These are phyloP conservation scores for Reticulitermes speratus DNA, from an alignment of 1,140 invertebrate species.

Conservation along the genomic window DNA sequence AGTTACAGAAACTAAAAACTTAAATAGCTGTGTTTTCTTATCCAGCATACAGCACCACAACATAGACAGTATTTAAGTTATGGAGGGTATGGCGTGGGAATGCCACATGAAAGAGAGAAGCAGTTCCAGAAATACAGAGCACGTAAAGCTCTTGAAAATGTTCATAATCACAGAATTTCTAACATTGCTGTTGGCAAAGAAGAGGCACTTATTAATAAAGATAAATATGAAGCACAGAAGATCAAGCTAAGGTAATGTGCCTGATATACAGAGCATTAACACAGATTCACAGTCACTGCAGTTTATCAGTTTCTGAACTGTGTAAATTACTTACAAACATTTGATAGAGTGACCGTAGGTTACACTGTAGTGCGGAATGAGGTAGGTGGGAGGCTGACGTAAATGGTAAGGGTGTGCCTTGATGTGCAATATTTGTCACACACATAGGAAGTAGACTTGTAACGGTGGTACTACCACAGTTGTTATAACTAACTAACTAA, in stretches of 20 bases:
- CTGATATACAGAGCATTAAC: not conserved
- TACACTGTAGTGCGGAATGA: too few relatives aligned
- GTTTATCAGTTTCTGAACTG: too few relatives aligned
- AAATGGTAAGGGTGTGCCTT: too few relatives aligned
- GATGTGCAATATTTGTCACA: too few relatives aligned
- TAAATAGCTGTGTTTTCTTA: conserved; percentile 31
- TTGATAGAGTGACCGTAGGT: not conserved
- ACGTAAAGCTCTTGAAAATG: conserved; percentile 69
- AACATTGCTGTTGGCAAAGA: conserved; percentile 61
- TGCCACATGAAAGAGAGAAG: conserved; percentile 71
- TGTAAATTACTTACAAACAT: not conserved
- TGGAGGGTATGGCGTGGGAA: conserved; percentile 75
- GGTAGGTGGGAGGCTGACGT: too few relatives aligned
- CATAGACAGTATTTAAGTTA: conserved; percentile 82
- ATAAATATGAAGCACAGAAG: conserved; percentile 56
- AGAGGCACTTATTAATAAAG: conserved; percentile 65
- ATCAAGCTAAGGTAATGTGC: conserved; percentile 67
- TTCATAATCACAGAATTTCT: conserved; percentile 70
- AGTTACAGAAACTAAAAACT: too few relatives aligned
- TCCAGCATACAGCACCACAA: conserved; percentile 80
- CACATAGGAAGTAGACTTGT: too few relatives aligned
- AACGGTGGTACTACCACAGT: too few relatives aligned
- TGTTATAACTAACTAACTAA: too few relatives aligned
- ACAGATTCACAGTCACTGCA: too few relatives aligned
- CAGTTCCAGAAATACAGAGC: conserved; percentile 70